Evolutionary conservation across 2,113 vertebrate species (phyloP).

Genomic region (Pseudopipra pipra): DNA sequence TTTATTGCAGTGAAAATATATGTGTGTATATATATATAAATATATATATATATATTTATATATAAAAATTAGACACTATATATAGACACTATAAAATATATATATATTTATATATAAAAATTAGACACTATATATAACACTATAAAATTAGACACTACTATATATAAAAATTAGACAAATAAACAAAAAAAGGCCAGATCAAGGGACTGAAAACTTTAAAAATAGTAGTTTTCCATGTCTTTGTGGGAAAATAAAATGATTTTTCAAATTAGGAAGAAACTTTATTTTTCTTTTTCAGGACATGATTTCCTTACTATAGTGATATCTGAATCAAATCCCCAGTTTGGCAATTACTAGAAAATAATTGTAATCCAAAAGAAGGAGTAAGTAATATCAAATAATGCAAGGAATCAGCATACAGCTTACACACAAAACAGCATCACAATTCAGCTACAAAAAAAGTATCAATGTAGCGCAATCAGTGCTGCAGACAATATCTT

Average conservation of each 20-base stretch:
- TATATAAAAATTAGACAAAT: not conserved
- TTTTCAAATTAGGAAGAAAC: not conserved
- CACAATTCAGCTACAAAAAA: not conserved
- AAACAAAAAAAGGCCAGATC: not conserved
- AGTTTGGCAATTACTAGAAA: not conserved
- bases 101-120: not conserved
- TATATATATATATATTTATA: not conserved
- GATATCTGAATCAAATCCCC: rapidly evolving
- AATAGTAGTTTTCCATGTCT: not conserved
- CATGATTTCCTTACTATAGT: not conserved
- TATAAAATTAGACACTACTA: too few relatives aligned
- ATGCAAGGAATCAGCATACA: not conserved
- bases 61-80: too few relatives aligned
- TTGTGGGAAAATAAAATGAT: not conserved
- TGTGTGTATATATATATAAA: not conserved
- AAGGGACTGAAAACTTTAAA: not conserved
- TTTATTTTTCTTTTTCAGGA: not conserved
- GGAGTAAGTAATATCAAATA: conserved; percentile 11
- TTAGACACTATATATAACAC: too few relatives aligned
- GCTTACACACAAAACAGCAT: not conserved
- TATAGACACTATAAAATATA: too few relatives aligned
- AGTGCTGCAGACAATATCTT: conserved; percentile 66
- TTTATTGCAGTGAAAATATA: not conserved
- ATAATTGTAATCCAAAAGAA: not conserved
- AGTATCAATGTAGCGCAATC: conserved; percentile 57